phyloP scores from a whole-genome alignment of 2,888 invertebrate genomes.

The Hedychridium roseum region DNA sequence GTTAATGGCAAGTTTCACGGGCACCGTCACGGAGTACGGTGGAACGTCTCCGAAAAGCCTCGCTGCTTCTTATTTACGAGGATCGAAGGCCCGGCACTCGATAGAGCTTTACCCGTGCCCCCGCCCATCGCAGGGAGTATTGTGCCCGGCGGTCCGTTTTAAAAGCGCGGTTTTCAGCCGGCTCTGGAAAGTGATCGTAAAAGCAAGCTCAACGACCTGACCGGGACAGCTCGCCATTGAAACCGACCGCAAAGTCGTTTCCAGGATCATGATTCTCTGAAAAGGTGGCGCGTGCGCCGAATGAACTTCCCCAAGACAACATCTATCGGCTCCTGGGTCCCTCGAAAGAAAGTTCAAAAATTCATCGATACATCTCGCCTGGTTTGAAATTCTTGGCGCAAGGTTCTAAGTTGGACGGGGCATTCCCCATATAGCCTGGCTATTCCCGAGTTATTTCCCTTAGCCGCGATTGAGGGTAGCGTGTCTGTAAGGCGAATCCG shows the following conservation, averaged over 20 bases:
- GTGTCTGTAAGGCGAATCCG: constrained; percentile 47
- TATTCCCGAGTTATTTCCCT: constrained; percentile 30
- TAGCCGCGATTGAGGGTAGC: constrained; percentile 38
- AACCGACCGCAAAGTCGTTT: constrained; percentile 30
- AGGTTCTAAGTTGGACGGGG: too few relatives aligned
- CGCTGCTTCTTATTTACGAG: constrained; percentile 26
- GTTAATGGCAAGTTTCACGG: constrained; percentile 1
- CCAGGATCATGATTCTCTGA: too few relatives aligned
- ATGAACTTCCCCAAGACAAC: constrained; percentile 7
- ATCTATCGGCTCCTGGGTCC: constrained; percentile 17
- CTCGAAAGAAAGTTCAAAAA: too few relatives aligned
- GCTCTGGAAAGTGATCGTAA: constrained; percentile 33
- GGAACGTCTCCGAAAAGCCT: constrained; percentile 21
- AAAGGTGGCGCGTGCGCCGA: too few relatives aligned
- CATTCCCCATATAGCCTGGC: neutral
- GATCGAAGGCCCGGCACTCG: constrained; percentile 17
- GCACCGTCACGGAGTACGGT: constrained; percentile 3
- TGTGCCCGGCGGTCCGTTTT: constrained; percentile 28
- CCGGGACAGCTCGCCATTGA: constrained; percentile 21
- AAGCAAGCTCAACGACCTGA: constrained; percentile 30
- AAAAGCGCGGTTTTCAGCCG: constrained; percentile 21
- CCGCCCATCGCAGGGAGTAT: constrained; percentile 11
- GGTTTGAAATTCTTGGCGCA: too few relatives aligned
- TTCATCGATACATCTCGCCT: too few relatives aligned
- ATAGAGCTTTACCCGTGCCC: constrained; percentile 9